Base-by-base conservation (phyloP, 2,888 invertebrate species). In the Pristionchus entomophagus region DNA sequence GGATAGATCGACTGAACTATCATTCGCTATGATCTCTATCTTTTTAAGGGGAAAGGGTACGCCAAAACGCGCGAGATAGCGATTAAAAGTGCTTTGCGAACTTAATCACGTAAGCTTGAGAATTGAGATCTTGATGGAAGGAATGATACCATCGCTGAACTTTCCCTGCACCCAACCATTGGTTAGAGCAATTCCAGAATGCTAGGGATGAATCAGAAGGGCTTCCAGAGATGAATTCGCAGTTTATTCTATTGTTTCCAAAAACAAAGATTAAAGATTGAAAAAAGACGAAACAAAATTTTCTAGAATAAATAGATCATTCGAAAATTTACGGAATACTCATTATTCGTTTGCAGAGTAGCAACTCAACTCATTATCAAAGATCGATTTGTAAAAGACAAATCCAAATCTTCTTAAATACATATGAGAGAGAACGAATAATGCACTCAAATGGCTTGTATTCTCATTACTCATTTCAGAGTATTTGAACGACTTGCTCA, bases 401-500 rank as follows among this genome's bases (percentile, higher is more conserved):
- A n/a, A n/a, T n/a, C n/a, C n/a, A n/a, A n/a, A n/a, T n/a, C n/a
- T n/a, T n/a, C n/a, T n/a, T n/a, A n/a, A n/a, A n/a, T n/a, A n/a
- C n/a, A n/a, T n/a, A n/a, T n/a, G n/a, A n/a, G n/a, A n/a, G n/a
- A n/a, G n/a, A n/a, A n/a, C n/a, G n/a, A n/a, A n/a, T n/a, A n/a
- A n/a, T n/a, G n/a, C n/a, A n/a, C n/a, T n/a, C n/a, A n/a, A n/a
- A n/a, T n/a, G n/a, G n/a, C n/a, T n/a, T n/a, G n/a, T n/a, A n/a
- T n/a, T n/a, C n/a, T n/a, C 32, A 62, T 2, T 29, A 14, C 45
- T 32, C 32, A 19, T 65, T 53, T 19, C 82, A 86, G 86, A 56
- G 59, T 10, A 1, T 88, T 87, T 73, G 88, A 88, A 80, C 32
- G 41, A 14, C 17, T 87, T 19, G 84, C 80, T 10, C 38, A 49